Conservation (phyloP, 2,113 vertebrate species). For the Notechis scutatus region DNA sequence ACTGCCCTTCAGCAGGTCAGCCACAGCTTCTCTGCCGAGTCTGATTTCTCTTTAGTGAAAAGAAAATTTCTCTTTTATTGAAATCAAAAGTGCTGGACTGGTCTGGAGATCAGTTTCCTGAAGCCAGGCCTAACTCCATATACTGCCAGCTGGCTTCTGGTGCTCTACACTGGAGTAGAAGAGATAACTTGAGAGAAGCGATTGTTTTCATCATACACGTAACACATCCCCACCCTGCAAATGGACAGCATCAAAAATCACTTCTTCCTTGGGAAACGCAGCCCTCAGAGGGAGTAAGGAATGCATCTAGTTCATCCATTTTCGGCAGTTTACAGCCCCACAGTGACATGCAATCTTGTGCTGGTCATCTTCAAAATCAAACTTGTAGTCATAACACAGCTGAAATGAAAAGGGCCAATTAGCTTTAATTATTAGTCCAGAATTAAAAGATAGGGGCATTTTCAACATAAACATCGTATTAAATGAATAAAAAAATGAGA, state of each 20-base stretch:
- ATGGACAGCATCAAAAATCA: conserved; percentile 59
- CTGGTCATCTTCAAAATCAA: conserved; percentile 98
- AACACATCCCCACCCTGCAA: conserved; percentile 31
- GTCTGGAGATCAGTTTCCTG: conserved; percentile 51
- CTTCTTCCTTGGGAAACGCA: conserved; percentile 73
- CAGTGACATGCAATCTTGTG: conserved; percentile 99
- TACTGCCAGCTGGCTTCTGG: conserved; percentile 49
- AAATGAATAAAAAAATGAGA: background rate
- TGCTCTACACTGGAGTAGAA: conserved; percentile 42
- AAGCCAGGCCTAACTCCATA: conserved; percentile 25
- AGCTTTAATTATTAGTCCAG: background rate
- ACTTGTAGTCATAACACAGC: conserved; percentile 97
- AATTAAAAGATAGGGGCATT: background rate
- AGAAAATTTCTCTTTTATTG: conserved; percentile 41
- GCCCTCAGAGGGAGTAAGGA: conserved; percentile 74
- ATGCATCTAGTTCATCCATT: conserved; percentile 96
- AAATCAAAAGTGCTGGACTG: conserved; percentile 74
- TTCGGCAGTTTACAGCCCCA: conserved; percentile 95
- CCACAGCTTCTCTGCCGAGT: conserved; percentile 69
- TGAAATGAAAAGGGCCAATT: conserved; percentile 59
- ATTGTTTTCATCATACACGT: conserved; percentile 35
- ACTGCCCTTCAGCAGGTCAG: conserved; percentile 69
- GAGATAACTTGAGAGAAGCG: conserved; percentile 55
- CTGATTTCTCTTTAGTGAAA: conserved; percentile 72
- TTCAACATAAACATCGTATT: background rate